Conservation (phyloP, 2,888 invertebrate species). For the Lochmaea capreae region DNA sequence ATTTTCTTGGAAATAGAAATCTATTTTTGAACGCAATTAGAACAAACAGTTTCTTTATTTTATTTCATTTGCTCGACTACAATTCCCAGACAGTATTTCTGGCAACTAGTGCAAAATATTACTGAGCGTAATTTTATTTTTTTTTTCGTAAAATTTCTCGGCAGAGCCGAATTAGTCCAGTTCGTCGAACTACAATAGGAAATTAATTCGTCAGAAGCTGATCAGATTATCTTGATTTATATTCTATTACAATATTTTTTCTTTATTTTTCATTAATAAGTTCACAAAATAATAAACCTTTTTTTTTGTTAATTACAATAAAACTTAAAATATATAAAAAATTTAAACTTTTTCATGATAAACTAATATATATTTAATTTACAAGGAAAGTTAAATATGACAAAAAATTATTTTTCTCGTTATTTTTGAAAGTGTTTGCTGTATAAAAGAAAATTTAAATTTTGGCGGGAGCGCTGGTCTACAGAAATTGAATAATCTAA, state of each 20-base stretch:
- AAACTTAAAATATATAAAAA: too few relatives aligned
- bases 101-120: constrained; percentile 41
- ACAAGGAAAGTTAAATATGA: not conserved
- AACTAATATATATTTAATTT: not conserved
- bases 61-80: constrained; percentile 43
- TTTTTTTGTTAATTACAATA: too few relatives aligned
- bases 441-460: not conserved
- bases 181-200: not conserved
- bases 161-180: constrained; percentile 20
- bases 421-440: not conserved
- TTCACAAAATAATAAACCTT: too few relatives aligned
- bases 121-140: constrained; percentile 23
- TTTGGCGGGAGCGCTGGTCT: not conserved
- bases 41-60: constrained; percentile 43
- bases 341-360: too few relatives aligned
- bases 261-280: not conserved
- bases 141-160: constrained; percentile 43
- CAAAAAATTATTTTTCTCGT: not conserved
- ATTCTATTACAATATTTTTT: not conserved
- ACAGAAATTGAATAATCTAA: not conserved
- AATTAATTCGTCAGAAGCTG: not conserved
- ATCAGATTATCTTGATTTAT: not conserved
- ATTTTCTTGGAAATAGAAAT: constrained; percentile 44
- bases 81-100: constrained; percentile 43
- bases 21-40: constrained; percentile 43